These are phyloP conservation scores for Gymnocypris eckloni DNA, from an alignment of 2,797 vertebrate species.

Conservation along the genomic window DNA sequence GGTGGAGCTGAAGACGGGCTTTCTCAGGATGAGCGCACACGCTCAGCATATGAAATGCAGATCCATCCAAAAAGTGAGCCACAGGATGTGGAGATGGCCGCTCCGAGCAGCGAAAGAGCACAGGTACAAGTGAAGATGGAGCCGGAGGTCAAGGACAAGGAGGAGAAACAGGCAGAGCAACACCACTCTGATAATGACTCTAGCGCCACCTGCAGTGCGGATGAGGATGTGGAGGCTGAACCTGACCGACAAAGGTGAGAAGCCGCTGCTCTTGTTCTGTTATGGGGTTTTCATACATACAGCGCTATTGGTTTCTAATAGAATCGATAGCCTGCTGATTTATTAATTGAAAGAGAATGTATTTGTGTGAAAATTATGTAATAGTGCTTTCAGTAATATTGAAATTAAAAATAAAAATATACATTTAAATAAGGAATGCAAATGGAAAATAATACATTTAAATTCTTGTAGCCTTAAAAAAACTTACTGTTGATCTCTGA, in stretches of 20 bases:
- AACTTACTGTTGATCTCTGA: background rate
- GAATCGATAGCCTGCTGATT: background rate
- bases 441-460: background rate
- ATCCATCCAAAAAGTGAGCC: constrained; percentile 88
- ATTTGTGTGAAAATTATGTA: background rate
- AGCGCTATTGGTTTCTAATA: background rate
- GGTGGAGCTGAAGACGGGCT: constrained; percentile 70
- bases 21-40: constrained; percentile 80
- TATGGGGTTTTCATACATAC: too few relatives aligned
- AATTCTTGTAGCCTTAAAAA: background rate
- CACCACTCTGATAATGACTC: constrained; percentile 95
- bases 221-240: constrained; percentile 95
- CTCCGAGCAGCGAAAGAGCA: constrained; percentile 52
- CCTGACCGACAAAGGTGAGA: constrained; percentile 87
- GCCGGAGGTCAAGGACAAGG: constrained; percentile 88
- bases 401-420: background rate
- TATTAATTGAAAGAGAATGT: background rate
- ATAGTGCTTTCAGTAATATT: background rate
- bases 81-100: constrained; percentile 83
- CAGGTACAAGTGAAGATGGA: constrained; percentile 89
- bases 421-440: background rate
- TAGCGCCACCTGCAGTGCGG: constrained; percentile 98
- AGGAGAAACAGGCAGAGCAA: constrained; percentile 85
- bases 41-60: constrained; percentile 75
- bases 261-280: background rate